These are phyloP conservation scores for Masticophis lateralis DNA, from an alignment of 2,797 vertebrate genomes.

Conservation along the genomic window DNA sequence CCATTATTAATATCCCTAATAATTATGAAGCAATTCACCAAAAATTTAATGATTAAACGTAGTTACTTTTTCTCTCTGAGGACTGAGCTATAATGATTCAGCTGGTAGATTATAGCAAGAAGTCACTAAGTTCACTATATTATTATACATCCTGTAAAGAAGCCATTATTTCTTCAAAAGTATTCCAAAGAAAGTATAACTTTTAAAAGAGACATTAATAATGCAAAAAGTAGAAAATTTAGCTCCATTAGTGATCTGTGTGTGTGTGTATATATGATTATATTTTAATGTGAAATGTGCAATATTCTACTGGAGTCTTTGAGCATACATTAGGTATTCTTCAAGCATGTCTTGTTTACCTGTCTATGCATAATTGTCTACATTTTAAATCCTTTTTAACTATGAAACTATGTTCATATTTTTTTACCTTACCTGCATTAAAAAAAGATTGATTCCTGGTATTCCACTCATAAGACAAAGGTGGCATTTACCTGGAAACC, in stretches of 20 bases:
- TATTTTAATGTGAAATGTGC: not conserved
- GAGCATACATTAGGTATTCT: not conserved
- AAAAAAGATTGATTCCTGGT: not conserved
- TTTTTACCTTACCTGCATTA: not conserved
- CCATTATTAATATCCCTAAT: not conserved
- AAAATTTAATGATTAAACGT: not conserved
- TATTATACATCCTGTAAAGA: not conserved
- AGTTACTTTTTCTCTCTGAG: not conserved
- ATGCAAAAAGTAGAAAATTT: not conserved
- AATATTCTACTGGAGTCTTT: not conserved
- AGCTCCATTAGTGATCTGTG: not conserved
- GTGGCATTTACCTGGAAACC: not conserved
- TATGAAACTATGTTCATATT: conserved; percentile 33
- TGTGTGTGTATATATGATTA: not conserved
- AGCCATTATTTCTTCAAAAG: not conserved
- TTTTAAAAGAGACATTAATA: not conserved
- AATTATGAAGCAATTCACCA: not conserved
- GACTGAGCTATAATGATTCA: not conserved
- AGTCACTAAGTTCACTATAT: not conserved
- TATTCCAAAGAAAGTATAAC: not conserved
- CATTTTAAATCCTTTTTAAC: not conserved
- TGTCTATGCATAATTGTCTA: not conserved
- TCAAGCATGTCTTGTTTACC: not conserved
- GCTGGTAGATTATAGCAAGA: not conserved
- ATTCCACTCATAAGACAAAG: not conserved